Base-by-base conservation (phyloP, 2,888 invertebrate genomes). In the Drosophila mercatorum region DNA sequence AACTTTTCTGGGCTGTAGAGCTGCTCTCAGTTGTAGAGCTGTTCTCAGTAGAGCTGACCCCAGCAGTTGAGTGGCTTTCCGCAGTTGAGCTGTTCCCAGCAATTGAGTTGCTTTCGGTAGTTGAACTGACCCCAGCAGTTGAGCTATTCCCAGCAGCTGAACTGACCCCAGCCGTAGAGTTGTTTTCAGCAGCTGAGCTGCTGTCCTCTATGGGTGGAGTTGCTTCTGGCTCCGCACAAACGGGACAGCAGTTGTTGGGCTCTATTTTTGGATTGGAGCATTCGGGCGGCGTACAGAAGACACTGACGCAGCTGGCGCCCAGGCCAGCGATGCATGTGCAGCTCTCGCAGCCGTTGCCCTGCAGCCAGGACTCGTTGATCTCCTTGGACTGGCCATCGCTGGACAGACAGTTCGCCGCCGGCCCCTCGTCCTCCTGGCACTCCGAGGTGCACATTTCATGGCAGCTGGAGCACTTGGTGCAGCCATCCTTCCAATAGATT, bases 171-270 rank as follows among this genome's bases (percentile, higher is more conserved):
- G 14, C 2, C 2, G 26, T 6, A 3, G 46, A 14, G 14, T 7
- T 46, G 46, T 6, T 46, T 14, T 22, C 14, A 11, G 49, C 4
- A 34, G 17, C 22, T 12, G 51, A 22, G 17, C 34, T 40, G 26
- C 12, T 53, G 22, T 22, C 22, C 40, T 53, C 26, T n/a, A 38
- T 70, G 28, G 11, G 58, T 53, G 12, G 36, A 4, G 28, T 46
- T 2, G 22, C 17, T 26, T 60, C 64, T 3, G 66, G 51, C 2
- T 75, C 61, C 0, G 67, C 73, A 55, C 93, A 93, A 26, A 83
- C 71, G 4, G 84, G 83, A 72, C 93, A 93, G 69, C 92, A 93
- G 22, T 78, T 73, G 5, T 90, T 90, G 0, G 75, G 73, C 5
- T 80, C 31, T 55, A 77, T 85, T 3, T 85, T 51, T 17, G 88